Conservation (phyloP, 2,797 vertebrate species). For the Oryzias sinensis region DNA sequence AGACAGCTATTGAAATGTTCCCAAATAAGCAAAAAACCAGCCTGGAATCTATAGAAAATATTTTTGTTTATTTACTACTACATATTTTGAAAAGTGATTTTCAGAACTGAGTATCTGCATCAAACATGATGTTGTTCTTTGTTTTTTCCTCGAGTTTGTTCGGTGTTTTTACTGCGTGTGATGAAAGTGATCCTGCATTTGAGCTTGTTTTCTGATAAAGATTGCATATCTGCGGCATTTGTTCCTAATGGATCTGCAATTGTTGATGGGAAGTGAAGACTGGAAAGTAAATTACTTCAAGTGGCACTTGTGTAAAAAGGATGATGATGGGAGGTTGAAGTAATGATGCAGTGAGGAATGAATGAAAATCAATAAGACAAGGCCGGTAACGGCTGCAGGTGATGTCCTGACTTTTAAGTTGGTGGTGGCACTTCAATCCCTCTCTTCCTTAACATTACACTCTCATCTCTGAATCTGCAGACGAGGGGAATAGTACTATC, state of each 20-base stretch:
- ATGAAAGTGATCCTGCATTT: too few relatives aligned
- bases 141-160: too few relatives aligned
- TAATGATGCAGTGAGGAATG: slow-evolving; percentile 45
- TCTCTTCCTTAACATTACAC: slow-evolving; percentile 39
- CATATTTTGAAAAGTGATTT: too few relatives aligned
- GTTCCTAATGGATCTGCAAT: background rate
- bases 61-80: too few relatives aligned
- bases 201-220: too few relatives aligned
- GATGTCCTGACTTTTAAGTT: slow-evolving; percentile 39
- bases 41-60: too few relatives aligned
- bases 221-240: too few relatives aligned
- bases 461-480: slow-evolving; percentile 56
- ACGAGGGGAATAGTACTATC: slow-evolving; percentile 56
- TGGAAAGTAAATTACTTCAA: slow-evolving; percentile 17
- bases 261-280: slow-evolving; percentile 13
- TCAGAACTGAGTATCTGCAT: too few relatives aligned
- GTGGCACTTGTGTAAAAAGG: slow-evolving; percentile 25
- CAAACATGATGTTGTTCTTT: too few relatives aligned
- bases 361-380: slow-evolving; percentile 52
- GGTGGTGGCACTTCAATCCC: slow-evolving; percentile 19
- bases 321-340: slow-evolving; percentile 16
- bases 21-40: too few relatives aligned
- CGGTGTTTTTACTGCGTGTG: too few relatives aligned
- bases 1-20: too few relatives aligned
- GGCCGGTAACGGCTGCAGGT: slow-evolving; percentile 32